Conservation (phyloP, 2,797 vertebrate species). For the Sebastes steindachneri region DNA sequence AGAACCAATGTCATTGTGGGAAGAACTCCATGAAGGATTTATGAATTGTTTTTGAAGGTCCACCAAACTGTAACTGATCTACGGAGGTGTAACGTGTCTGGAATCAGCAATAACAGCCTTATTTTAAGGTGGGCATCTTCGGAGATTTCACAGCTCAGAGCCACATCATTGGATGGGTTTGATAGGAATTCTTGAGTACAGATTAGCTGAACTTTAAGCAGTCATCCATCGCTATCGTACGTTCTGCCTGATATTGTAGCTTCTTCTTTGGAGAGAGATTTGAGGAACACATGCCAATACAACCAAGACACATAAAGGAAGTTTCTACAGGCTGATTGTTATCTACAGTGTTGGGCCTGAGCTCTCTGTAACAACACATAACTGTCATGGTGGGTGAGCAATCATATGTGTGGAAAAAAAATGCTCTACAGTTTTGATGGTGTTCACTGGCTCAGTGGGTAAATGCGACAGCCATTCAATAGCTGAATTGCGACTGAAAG, state of each 20-base stretch:
- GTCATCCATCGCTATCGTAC: constrained; percentile 15
- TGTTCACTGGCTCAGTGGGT: constrained; percentile 49
- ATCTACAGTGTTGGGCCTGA: constrained; percentile 2
- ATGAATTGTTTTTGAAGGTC: constrained; percentile 33
- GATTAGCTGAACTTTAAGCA: constrained; percentile 47
- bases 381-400: constrained; percentile 42
- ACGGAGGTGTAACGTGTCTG: constrained; percentile 12
- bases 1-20: not conserved
- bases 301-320: not conserved
- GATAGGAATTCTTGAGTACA: constrained; percentile 25
- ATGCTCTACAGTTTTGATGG: constrained; percentile 43
- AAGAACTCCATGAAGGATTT: constrained; percentile 17
- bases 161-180: constrained; percentile 30
- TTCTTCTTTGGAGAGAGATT: constrained; percentile 1
- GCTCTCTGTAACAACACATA: constrained; percentile 24
- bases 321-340: constrained; percentile 5
- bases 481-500: constrained; percentile 31
- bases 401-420: constrained; percentile 16
- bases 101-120: constrained; percentile 38
- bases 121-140: constrained; percentile 11
- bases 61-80: constrained; percentile 60
- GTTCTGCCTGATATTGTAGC: not conserved
- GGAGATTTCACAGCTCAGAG: constrained; percentile 34
- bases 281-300: not conserved
- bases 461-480: constrained; percentile 52